Conservation (phyloP, 2,113 vertebrate genomes). For the Triplophysa siluroides region DNA sequence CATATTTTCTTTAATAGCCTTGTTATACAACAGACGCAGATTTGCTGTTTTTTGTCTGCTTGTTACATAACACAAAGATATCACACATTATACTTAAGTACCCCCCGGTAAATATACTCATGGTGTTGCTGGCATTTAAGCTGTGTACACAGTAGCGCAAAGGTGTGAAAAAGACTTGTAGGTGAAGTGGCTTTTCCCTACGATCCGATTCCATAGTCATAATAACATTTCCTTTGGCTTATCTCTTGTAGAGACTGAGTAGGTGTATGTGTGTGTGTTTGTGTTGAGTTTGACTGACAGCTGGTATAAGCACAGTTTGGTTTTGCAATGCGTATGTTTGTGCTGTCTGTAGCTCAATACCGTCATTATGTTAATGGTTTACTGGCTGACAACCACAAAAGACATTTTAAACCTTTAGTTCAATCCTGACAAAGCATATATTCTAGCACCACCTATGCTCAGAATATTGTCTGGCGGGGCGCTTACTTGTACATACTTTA, state of each 20-base stretch:
- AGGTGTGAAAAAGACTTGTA: constrained; percentile 6
- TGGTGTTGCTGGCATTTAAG: constrained; percentile 27
- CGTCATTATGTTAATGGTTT: constrained; percentile 12
- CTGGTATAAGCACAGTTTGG: constrained; percentile 6
- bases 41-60: neutral
- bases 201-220: neutral
- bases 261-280: constrained; percentile 1
- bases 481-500: neutral
- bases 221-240: neutral
- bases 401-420: neutral
- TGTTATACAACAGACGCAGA: neutral
- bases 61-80: neutral
- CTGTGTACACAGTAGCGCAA: constrained; percentile 4
- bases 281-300: constrained; percentile 8
- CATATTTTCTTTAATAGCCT: neutral
- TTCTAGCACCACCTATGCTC: neutral
- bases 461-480: neutral
- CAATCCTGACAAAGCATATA: neutral
- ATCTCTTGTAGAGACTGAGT: neutral
- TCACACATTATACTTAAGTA: constrained; percentile 1
- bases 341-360: neutral
- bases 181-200: constrained; percentile 2
- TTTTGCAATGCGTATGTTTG: neutral
- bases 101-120: neutral
- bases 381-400: neutral